phyloP scores from a whole-genome alignment of 2,113 vertebrate species.

The Hippocampus mohnikei region DNA sequence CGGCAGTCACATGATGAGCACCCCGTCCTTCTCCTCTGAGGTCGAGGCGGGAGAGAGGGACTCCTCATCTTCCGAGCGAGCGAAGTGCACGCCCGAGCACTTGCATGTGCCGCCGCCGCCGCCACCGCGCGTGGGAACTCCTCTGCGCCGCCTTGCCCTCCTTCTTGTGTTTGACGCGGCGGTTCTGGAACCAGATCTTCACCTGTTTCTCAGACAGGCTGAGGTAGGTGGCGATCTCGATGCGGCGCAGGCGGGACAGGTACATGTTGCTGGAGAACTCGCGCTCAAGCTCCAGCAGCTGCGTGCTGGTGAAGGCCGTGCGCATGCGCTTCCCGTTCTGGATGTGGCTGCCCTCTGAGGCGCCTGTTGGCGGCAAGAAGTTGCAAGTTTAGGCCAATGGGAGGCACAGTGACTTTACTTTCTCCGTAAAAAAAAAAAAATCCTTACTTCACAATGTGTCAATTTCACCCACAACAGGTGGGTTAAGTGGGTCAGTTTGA shows the following conservation, averaged over 20 bases:
- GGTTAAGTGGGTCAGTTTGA: neutral
- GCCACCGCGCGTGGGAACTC: slow-evolving; percentile 67
- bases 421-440: too few relatives aligned
- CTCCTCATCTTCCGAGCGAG: slow-evolving; percentile 92
- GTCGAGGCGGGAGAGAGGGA: slow-evolving; percentile 89
- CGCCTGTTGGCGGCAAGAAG: slow-evolving; percentile 65
- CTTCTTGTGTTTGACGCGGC: slow-evolving; percentile 98
- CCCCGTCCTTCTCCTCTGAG: slow-evolving; percentile 88
- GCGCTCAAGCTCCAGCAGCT: slow-evolving; percentile 93
- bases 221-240: slow-evolving; percentile 96
- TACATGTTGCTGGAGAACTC: slow-evolving; percentile 99
- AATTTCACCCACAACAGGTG: too few relatives aligned
- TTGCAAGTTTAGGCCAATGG: neutral
- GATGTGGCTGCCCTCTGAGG: slow-evolving; percentile 80
- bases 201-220: slow-evolving; percentile 98
- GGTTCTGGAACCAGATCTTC: slow-evolving; percentile 99
- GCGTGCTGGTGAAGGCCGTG: slow-evolving; percentile 97
- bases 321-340: slow-evolving; percentile 96
- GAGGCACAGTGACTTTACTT: neutral
- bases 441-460: too few relatives aligned
- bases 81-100: slow-evolving; percentile 81
- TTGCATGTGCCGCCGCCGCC: slow-evolving; percentile 76
- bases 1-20: slow-evolving; percentile 71
- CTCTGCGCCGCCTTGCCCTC: slow-evolving; percentile 90
- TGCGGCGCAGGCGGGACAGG: slow-evolving; percentile 90